Evolutionary conservation across 35 echinoderm and acorn worm genomes (phyloP).

Genomic region (Lytechinus pictus): DNA sequence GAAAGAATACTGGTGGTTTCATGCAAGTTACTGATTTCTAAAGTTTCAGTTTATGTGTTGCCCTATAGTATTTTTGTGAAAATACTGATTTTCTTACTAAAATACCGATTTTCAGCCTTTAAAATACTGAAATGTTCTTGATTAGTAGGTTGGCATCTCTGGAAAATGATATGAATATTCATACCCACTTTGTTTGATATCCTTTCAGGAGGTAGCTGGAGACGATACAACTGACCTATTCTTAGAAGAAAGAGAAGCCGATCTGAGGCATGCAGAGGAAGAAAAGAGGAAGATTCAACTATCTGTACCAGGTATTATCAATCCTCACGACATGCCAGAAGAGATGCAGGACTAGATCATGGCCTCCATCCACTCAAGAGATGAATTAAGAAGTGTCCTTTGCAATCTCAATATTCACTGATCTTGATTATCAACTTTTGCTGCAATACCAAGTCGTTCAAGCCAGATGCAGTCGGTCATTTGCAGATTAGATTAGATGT

Average conservation of each 20-base stretch:
- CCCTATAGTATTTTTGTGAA: too few relatives aligned
- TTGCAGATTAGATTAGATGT: background rate
- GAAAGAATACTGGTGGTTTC: too few relatives aligned
- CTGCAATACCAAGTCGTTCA: background rate
- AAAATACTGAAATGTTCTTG: too few relatives aligned
- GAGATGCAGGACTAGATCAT: constrained; percentile 90
- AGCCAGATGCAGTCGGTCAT: background rate
- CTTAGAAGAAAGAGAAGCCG: constrained; percentile 88
- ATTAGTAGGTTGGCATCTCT: too few relatives aligned
- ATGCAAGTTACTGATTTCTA: too few relatives aligned
- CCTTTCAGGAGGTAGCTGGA: constrained; percentile 82
- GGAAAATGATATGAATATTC: too few relatives aligned
- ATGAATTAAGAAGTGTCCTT: background rate
- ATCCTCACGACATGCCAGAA: constrained; percentile 99
- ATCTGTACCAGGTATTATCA: constrained; percentile 95
- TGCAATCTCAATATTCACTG: background rate
- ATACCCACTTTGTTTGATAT: too few relatives aligned
- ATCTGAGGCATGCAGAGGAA: constrained; percentile 85
- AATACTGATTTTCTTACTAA: too few relatives aligned
- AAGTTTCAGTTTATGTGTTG: too few relatives aligned
- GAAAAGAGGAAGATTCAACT: constrained; percentile 97
- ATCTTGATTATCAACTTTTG: background rate
- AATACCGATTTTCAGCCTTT: too few relatives aligned
- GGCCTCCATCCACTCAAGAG: background rate
- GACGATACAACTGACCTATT: constrained; percentile 90